Base-by-base conservation (phyloP, 2,888 invertebrate genomes). In the Hanleya hanleyi region DNA sequence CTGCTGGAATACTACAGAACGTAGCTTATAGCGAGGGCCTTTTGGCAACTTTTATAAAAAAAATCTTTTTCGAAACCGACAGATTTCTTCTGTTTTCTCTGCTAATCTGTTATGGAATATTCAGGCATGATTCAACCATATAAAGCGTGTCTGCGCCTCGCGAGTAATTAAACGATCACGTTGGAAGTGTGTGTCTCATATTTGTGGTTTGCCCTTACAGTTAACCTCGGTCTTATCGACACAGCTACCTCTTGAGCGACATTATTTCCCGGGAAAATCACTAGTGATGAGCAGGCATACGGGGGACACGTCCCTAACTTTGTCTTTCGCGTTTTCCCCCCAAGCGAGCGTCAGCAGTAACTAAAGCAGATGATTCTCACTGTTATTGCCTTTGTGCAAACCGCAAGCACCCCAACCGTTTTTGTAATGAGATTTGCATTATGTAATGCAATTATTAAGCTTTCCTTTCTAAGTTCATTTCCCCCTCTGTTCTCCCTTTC, bases 401-500 rank as follows among this genome's bases (percentile, higher is more conserved):
- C 57, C 57, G 57, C 57, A 57, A 57, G 22, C 57, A 57, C 22
- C 57, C 15, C 29, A 57, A 57, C 57, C 57, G 32, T 29, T 57
- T 22, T 29, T 57, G 26, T 57, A 57, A 57, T 29, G 57, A 57
- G 57, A 57, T 57, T 57, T 57, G 12, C 57, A 57, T 57, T 57
- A 57, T 57, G 57, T 57, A 57, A 57, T 57, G 29, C 32, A 57
- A 57, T 57, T 57, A 57, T 26, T 4, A 22, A 26, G 29, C 57
- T 57, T 57, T 57, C 18, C 18, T 41, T 12, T 26, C 57, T 4
- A 15, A 22, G 57, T 22, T 57, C 32, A 57, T 29, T 26, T 29
- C 32, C 29, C 57, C 57, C 29, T 18, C 57, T 57, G 57, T 57
- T 51, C 29, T 32, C 57, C 1, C 18, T 18, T 18, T 26, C 4